Evolutionary conservation across 2,888 invertebrate species (phyloP), one percentile per base, ranked within the genome.

Genomic region (Drosophila cognata): DNA sequence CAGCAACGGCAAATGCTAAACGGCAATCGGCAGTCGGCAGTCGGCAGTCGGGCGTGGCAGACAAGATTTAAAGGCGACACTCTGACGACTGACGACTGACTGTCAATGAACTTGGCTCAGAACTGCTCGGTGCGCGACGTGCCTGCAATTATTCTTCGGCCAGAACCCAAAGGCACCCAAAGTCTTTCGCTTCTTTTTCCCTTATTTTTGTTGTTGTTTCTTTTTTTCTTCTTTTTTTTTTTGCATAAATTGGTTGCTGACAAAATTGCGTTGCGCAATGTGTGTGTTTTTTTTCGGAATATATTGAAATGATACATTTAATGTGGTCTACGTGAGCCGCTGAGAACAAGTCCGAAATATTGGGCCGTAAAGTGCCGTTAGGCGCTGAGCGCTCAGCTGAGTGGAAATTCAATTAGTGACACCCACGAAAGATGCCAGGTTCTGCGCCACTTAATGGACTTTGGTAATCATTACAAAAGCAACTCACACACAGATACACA

Each of bases 401-500:
- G 65, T 73, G 81, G 91, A 87, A 90, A 89, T 79, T 89, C 86
- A 85, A 90, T 85, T 88, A 84, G 82, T 76, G 84, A 79, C 85
- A 90, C 89, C 85, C 84, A 84, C 89, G 70, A 64, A 10, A 16
- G 29, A 38, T 59, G 71, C 60, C 72, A 43, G 66, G 79, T 78
- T 81, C 79, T 78, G 52, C 28, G 35, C 35, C 70, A 67, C 68
- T 81, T 75, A 80, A 70, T 79, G 86, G 60, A 58, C 68, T 61
- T 60, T 4, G 16, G 16, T 16, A 61, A 88, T 79, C 76, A 82
- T 84, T 70, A 84, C 71, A 82, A 73, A 82, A 59, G 57, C 74
- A 60, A 58, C 4, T 33, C 50, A 52, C 63, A 46, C 43, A 21
- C 7, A 13, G 16, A 5, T 11, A 33, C 41, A 4, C n/a, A 38